Evolutionary conservation across 2,113 vertebrate species (phyloP), one percentile per base, ranked within the genome.

Genomic region (Bubo blakistoni): DNA sequence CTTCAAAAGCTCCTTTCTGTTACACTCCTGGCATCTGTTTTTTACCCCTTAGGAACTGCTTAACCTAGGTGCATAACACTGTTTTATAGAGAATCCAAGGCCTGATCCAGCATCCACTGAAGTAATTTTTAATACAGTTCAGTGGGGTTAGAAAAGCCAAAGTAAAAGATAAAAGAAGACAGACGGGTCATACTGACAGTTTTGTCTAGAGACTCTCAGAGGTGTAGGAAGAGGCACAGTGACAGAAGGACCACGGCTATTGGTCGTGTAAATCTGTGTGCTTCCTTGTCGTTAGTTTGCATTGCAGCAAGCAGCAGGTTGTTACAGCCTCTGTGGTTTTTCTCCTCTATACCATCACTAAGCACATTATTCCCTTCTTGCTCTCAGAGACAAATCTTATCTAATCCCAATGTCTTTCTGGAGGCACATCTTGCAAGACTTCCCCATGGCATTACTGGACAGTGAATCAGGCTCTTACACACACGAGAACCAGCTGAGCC

Each of bases 21-120:
- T 96, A 93, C 38, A 74, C 34, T 83, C 49, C 36, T 80, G 57
- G 95, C 87, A 94, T 94, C 89, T 97, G 89, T 95, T 92, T 87
- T 58, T 94, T 91, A 62, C 77, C 84, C 55, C 70, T 59, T 72
- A 82, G 84, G 67, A 92, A 76, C 57, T 85, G 78, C 47, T 85
- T 80, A 94, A 96, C 87, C 74, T 88, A 27, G 46, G 69, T 93
- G 46, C 36, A 21, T 78, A 93, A 90, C 81, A 86, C 79, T 93
- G 38, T 91, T 96, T 93, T 44, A 74, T 7, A 78, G 59, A 72
- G 74, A 88, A 72, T 58, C 42, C 38, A 79, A 82, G 94, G 71
- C 21, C 66, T 80, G 38, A 94, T 86, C 74, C 66, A 87, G 65
- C 42, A 92, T 30, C n/a, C 57, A 49, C 61, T 55, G 55, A 94